Evolutionary conservation across 2,113 vertebrate genomes (phyloP).

Genomic region (Scomber colias): DNA sequence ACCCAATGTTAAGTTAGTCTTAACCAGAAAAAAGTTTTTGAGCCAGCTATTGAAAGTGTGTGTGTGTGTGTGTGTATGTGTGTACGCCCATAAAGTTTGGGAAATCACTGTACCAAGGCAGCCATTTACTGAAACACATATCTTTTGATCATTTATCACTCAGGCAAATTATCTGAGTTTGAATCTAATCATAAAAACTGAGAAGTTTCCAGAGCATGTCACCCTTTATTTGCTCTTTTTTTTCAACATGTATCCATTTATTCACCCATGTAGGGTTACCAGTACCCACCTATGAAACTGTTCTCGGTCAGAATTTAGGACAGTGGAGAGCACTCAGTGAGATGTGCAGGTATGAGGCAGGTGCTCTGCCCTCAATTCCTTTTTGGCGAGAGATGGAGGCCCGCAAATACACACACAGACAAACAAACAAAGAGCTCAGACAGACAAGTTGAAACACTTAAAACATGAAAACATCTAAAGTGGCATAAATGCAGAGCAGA

Average conservation of each 20-base stretch:
- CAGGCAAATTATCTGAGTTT: not conserved
- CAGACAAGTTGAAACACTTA: constrained; percentile 22
- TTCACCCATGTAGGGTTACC: constrained; percentile 51
- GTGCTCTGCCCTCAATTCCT: constrained; percentile 59
- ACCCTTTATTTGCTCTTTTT: not conserved
- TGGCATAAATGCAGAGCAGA: constrained; percentile 18
- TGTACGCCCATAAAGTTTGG: constrained; percentile 38
- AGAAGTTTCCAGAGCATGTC: constrained; percentile 20
- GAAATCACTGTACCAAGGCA: constrained; percentile 45
- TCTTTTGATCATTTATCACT: constrained; percentile 36
- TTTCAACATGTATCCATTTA: not conserved
- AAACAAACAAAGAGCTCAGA: constrained; percentile 57
- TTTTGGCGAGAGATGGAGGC: constrained; percentile 56
- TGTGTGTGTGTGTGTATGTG: not conserved
- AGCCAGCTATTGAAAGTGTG: constrained; percentile 42
- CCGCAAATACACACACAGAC: constrained; percentile 58
- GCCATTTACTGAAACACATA: constrained; percentile 55
- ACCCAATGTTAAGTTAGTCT: constrained; percentile 20
- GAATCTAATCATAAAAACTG: constrained; percentile 17
- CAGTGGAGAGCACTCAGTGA: constrained; percentile 44
- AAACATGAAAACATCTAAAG: constrained; percentile 16
- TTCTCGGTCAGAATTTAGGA: constrained; percentile 54
- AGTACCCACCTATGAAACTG: constrained; percentile 69
- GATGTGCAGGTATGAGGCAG: constrained; percentile 59
- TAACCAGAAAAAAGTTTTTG: constrained; percentile 39